These are phyloP conservation scores for Rattus norvegicus DNA, from an alignment of 2,113 vertebrate genomes.

Conservation along the genomic window DNA sequence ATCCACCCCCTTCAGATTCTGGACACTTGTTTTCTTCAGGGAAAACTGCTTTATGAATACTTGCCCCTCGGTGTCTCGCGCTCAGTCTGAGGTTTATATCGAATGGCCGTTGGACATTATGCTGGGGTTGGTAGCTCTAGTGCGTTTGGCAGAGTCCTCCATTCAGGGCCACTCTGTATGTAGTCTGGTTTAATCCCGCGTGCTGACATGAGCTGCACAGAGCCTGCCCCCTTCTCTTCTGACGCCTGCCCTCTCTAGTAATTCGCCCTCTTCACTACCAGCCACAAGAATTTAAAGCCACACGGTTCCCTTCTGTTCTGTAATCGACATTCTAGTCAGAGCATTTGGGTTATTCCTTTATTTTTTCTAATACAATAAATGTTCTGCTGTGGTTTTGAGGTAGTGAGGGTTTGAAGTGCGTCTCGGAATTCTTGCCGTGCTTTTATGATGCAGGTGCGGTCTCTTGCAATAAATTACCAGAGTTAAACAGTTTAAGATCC, in stretches of 20 bases:
- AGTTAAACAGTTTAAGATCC: conserved; percentile 47
- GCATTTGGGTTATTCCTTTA: conserved; percentile 45
- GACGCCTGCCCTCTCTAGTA: conserved; percentile 11
- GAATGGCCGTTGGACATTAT: not conserved
- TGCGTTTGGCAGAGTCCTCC: not conserved
- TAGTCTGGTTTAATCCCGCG: not conserved
- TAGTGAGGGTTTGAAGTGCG: conserved; percentile 61
- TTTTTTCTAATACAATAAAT: conserved; percentile 62
- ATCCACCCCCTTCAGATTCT: not conserved
- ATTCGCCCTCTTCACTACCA: not conserved
- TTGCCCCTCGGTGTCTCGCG: not conserved
- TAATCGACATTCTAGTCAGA: not conserved
- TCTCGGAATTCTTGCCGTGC: not conserved
- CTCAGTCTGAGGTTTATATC: not conserved
- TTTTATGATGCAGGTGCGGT: conserved; percentile 55
- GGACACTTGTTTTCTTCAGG: not conserved
- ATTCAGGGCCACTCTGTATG: not conserved
- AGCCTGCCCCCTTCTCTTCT: not conserved
- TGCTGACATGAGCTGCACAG: not conserved
- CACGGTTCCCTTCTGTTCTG: not conserved
- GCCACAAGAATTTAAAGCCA: not conserved
- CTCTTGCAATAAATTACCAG: conserved; percentile 45
- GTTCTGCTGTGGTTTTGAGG: not conserved
- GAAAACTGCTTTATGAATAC: not conserved
- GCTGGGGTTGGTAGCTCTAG: not conserved